Base-by-base conservation (phyloP, 2,888 invertebrate genomes). In the Temnothorax ravouxi region DNA sequence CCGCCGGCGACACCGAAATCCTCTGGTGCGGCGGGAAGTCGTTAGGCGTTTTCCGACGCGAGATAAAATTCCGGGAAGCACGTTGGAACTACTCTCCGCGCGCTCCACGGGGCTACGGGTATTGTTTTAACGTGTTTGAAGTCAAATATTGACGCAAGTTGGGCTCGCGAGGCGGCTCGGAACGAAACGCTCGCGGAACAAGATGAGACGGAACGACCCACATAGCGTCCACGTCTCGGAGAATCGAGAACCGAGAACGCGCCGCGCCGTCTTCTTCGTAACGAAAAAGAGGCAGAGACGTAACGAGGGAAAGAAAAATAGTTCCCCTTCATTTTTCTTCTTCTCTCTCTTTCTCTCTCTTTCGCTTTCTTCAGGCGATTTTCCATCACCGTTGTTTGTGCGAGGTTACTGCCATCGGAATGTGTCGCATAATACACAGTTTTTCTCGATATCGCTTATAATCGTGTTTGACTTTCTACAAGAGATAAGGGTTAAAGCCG, bases 71-170 rank as follows among this genome's bases (percentile, higher is more conserved):
- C n/a, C n/a, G n/a, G n/a, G n/a, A n/a, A n/a, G n/a, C n/a, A n/a
- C n/a, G n/a, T n/a, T n/a, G n/a, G n/a, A n/a, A n/a, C n/a, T n/a
- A n/a, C n/a, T n/a, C n/a, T n/a, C n/a, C n/a, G n/a, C n/a, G n/a
- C n/a, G n/a, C n/a, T n/a, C n/a, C n/a, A n/a, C n/a, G n/a, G n/a
- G n/a, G n/a, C n/a, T n/a, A n/a, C n/a, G n/a, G n/a, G n/a, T n/a
- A n/a, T n/a, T n/a, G n/a, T n/a, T n/a, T n/a, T n/a, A n/a, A n/a
- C n/a, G n/a, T n/a, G n/a, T n/a, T n/a, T n/a, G n/a, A n/a, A n/a
- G n/a, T n/a, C n/a, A n/a, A n/a, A n/a, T n/a, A n/a, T 94, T 94
- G 94, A 94, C 94, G 94, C 92, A 93, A 94, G 93, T 93, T 93
- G 91, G 92, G 91, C 93, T 92, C 92, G 92, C 91, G 85, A 90